Evolutionary conservation across 2,888 invertebrate species (phyloP), one percentile per base, ranked within the genome.

Genomic region (Bombyx huttoni): DNA sequence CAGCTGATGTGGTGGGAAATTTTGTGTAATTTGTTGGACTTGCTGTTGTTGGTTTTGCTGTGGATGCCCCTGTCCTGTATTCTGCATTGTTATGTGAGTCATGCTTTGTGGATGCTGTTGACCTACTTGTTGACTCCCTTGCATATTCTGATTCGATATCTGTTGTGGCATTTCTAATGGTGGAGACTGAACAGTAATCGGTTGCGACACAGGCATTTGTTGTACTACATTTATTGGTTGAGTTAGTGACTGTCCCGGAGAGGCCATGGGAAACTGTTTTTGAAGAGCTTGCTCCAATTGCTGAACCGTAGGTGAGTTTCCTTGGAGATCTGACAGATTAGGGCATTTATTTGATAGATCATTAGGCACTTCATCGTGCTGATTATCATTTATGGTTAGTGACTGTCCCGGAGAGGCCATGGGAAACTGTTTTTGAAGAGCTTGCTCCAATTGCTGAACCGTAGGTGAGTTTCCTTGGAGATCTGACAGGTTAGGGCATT

Each of bases 321-420:
- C 79, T 72, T 88, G 88, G 59, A 86, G 70, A 55, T 89, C 89
- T 67, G 24, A 24, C 24, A 24, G 2, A 24, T 88, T 89, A 68
- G 82, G 78, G 64, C 75, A 84, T 78, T 88, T 89, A 63, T 75
- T 85, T 54, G 75, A 79, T 71, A 89, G 71, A 77, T 89, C 89
- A 70, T 83, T 86, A 62, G 79, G 76, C 65, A 82, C 71, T 63
- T 89, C 89, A 72, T 89, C 89, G 71, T 87, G 87, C 64, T 89
- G 89, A 71, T 78, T n/a, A n/a, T n/a, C n/a, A n/a, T n/a, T n/a
- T n/a, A n/a, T n/a, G n/a, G 88, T 89, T 60, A 89, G 65, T 8
- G 88, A 89, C 61, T 89, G 89, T 47, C 89, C 89, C 33, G 89
- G 88, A 50, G 89, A 86, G 64, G 78, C 88, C 79, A 89, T 88